Base-by-base conservation (phyloP, 2,113 vertebrate genomes). In the Pontoporia blainvillei region DNA sequence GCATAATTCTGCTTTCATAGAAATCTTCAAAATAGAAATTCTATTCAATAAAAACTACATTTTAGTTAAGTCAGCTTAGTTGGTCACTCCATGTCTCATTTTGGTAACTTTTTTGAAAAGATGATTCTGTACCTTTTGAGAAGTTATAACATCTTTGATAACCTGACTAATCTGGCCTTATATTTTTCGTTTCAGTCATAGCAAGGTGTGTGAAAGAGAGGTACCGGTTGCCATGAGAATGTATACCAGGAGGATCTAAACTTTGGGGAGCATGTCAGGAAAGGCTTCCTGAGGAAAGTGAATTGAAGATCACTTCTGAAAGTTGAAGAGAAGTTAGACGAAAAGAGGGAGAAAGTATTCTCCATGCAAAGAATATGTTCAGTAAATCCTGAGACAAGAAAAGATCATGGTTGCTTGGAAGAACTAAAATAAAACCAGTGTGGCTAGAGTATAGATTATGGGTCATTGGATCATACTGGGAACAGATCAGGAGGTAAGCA, bases 1-100 rank as follows among this genome's bases (percentile, higher is more conserved):
- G 3, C 83, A 79, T 83, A 84, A 90, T 73, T 86, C 46, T 83
- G 12, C 72, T 83, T 87, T 87, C 39, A 91, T 36, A 96, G 23
- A 36, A 84, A n/a, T 90, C 81, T 96, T 87, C 41, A 86, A 69
- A 92, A 93, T 17, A 96, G 25, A 94, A 94, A 88, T 93, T 8
- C 18, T 66, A n/a, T 49, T 85, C 34, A 82, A 6, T 84, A 75
- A 91, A 92, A 93, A 79, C 41, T 17, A 85, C 34, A 0, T 46
- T 78, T 92, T 57, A 64, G 10, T 62, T 75, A 86, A 93, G 29
- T 76, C 49, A 36, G 14, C 75, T 90, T 86, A 81, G 15, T 84
- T 92, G 54, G 59, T 31, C 10, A 62, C 15, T 86, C 34, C 21
- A 12, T 83, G 52, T 71, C 67, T 94, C 54, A 93, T 52, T 94